Evolutionary conservation across 2,888 invertebrate species (phyloP), one percentile per base, ranked within the genome.

Genomic region (Ophion obscuratus): DNA sequence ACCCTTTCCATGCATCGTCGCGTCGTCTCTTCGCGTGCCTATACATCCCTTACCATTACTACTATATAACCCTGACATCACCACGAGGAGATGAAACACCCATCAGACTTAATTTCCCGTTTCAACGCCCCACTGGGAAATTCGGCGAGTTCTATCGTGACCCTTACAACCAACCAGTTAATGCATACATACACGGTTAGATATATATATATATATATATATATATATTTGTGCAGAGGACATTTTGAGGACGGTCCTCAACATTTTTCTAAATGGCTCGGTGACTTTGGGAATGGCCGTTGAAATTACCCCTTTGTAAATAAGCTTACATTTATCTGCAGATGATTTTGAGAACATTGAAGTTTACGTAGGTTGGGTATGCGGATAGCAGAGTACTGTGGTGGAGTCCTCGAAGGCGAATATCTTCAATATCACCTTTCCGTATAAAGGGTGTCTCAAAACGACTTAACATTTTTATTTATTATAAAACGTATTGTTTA

Each of bases 71-170:
- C 75, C 36, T 44, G 78, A 68, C 67, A 78, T 78, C 74, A 61
- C 76, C 75, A 44, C 81, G 67, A 85, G 76, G 31, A 71, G 76
- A 71, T 71, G 76, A 73, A 84, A 85, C 79, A 83, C 75, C 85
- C 79, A 85, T 85, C 85, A 79, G 85, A 79, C 82, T 85, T 85
- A 85, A 85, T 85, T 85, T 83, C 82, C 79, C 83, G 79, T 85
- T 85, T 83, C 74, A 73, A 79, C 85, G 85, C 79, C 82, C 79
- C 70, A 73, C 82, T 85, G 81, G 81, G 75, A 85, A 85, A 81
- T 85, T 85, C 57, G 78, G 70, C 57, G 74, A 61, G 70, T 78
- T 70, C 75, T 61, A 85, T 17, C 78, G 77, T 73, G 66, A 47
- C 71, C 44, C 47, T 47, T 20, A 24, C 59, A 59, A 36, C n/a